Percentiles rank a stretch among this genome's conserved stretches.
Conservation (phyloP, 2,113 vertebrate genomes). For the Cynocephalus volans region DNA sequence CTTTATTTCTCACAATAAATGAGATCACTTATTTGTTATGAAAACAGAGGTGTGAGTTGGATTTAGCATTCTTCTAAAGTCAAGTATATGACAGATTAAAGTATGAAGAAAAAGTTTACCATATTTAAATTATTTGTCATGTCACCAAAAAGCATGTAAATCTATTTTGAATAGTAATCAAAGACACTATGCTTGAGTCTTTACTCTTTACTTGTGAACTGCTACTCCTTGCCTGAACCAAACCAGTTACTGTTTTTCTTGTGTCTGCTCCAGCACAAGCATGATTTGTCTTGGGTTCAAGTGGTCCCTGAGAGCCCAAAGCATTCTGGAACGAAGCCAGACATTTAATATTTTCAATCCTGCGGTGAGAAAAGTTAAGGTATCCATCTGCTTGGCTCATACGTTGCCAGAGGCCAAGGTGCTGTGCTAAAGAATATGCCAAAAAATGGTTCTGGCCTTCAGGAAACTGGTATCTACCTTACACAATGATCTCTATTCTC, state of each 20-base stretch:
- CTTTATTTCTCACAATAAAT: constrained; percentile 67
- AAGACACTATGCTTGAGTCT: background rate
- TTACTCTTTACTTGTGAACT: constrained; percentile 44
- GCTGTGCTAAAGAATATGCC: constrained; percentile 27
- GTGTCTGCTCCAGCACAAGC: constrained; percentile 4
- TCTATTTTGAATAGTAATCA: constrained; percentile 51
- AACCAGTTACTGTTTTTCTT: constrained; percentile 50
- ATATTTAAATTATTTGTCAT: constrained; percentile 57
- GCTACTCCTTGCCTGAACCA: constrained; percentile 36
- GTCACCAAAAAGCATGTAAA: constrained; percentile 6
- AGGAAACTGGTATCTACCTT: constrained; percentile 8
- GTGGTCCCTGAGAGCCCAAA: constrained; percentile 46
- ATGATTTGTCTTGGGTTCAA: constrained; percentile 59
- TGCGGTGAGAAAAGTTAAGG: constrained; percentile 33
- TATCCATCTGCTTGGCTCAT: constrained; percentile 27
- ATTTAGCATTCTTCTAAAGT: constrained; percentile 59
- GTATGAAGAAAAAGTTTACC: background rate
- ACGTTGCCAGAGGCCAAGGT: constrained; percentile 10
- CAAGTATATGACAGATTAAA: constrained; percentile 2
- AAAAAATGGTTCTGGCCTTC: background rate
- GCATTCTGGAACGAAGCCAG: constrained; percentile 50
- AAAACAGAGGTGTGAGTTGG: constrained; percentile 26
- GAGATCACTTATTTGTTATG: constrained; percentile 71
- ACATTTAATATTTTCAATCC: constrained; percentile 56
- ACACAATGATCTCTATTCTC: constrained; percentile 11